Evolutionary conservation across 37 sponge, comb jelly and placozoan species (phyloP), one percentile per base, ranked within the genome.

Genomic region (Tethya wilhelma): DNA sequence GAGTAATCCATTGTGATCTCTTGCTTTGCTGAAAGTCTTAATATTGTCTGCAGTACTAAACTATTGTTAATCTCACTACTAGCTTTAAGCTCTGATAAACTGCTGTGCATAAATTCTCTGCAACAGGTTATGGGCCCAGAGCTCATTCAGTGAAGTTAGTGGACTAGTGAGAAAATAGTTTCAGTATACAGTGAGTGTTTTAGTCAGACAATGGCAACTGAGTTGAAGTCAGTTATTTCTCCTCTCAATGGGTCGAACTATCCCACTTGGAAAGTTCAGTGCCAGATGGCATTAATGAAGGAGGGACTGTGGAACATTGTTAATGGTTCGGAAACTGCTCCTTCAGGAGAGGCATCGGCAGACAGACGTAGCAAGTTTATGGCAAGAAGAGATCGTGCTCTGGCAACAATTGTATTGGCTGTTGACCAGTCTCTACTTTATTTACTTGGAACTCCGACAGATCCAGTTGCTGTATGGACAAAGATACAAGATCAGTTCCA

Each of bases 381-480:
- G 30, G 74, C 74, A 20, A 58, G 83, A 19, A 71, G 55, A 26
- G 74, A 82, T 45, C 74, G 74, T 20, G 84, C 84, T 17, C 57
- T 84, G 55, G 85, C 85, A 43, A 38, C 45, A 17, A 75, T 84
- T 38, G 85, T n/a, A n/a, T n/a, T n/a, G n/a, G n/a, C n/a, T 84
- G 34, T 77, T 38, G 71, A 86, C n/a, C 79, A 73, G 41, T 55
- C 86, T 26, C 66, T 84, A 33, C 85, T 84, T n/a, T 84, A 84
- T 38, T 71, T 84, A 19, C 40, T 84, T 33, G 85, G 85, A 31
- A 64, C 71, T 22, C 71, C 85, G n/a, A 60, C 65, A 20, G 70
- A 75, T 53, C 85, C 77, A 12, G 76, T 67, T 25, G 77, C 58
- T 38, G 77, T 84, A 26, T 84, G 85, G 85, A n/a, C n/a, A n/a